Conservation (phyloP, 2,888 invertebrate species). For the Ochropleura plecta region DNA sequence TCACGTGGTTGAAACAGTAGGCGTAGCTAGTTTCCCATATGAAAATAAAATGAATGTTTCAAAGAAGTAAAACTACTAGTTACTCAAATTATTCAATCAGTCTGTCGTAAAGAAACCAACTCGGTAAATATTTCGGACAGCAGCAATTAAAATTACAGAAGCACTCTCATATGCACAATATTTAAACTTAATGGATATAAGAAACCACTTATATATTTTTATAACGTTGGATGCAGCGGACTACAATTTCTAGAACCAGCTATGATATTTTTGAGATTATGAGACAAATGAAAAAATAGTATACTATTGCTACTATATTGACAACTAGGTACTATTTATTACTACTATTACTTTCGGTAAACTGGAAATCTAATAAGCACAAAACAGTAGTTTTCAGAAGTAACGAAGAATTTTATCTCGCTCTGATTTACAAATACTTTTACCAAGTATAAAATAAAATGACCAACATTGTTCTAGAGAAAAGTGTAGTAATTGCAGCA, state of each 20-base stretch:
- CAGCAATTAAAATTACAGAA: not conserved
- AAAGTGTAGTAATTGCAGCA: slow-evolving; percentile 40
- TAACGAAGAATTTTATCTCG: slow-evolving; percentile 16
- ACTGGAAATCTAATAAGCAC: not conserved
- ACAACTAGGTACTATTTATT: not conserved
- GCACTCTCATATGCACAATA: not conserved
- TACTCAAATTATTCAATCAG: not conserved
- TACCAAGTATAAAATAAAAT: slow-evolving; percentile 22
- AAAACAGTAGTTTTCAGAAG: not conserved
- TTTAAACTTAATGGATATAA: too few relatives aligned
- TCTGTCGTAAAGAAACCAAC: not conserved
- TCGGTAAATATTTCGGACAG: too few relatives aligned
- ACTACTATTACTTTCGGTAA: too few relatives aligned
- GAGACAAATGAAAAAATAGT: not conserved
- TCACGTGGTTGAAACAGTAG: too few relatives aligned
- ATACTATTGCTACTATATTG: not conserved
- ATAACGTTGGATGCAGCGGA: not conserved
- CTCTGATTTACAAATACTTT: slow-evolving; percentile 29
- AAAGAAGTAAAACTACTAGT: too few relatives aligned
- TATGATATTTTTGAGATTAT: not conserved
- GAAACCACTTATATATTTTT: not conserved
- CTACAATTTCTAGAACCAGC: not conserved
- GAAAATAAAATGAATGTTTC: not conserved
- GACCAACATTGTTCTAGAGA: slow-evolving; percentile 24
- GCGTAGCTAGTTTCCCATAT: too few relatives aligned